Base-by-base conservation (phyloP, 2,888 invertebrate species). In the Pelosia muscerda region DNA sequence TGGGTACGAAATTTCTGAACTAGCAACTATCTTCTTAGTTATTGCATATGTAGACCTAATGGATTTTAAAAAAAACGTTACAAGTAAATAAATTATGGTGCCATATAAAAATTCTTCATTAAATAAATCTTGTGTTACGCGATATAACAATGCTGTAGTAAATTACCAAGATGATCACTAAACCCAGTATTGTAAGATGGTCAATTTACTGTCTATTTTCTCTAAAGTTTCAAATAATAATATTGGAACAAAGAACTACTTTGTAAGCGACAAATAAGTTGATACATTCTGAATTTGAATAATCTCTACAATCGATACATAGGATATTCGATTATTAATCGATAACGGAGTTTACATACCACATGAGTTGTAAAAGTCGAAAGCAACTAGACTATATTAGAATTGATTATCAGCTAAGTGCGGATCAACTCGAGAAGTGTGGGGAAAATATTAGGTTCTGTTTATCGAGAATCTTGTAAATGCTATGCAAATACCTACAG, bases 221-320 rank as follows among this genome's bases (percentile, higher is more conserved):
- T 5, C 19, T 19, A 6, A 49, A 49, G 49, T 49, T 49, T 49
- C n/a, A 9, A 49, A 8, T n/a, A 49, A n/a, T n/a, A n/a, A n/a
- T n/a, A 49, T 49, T 19, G 4, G 3, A 28, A 31, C 8, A n/a
- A 49, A 49, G 9, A 49, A 49, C n/a, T n/a, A 74, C 23, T 65
- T 69, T 56, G 1, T 42, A 66, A 76, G 54, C 68, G 58, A 59
- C 23, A 6, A 60, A 58, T 68, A 76, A 22, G 61, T 34, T 15
- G 61, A 68, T 59, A 75, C 73, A 75, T 42, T 61, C 31, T 55
- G 42, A 71, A 76, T 77, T 79, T 76, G 57, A 71, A 79, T 77
- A 79, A 71, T 76, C 64, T 66, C 25, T 25, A 25, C 13, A 31
- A 65, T 65, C 64, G 66, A 71, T 68, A 55, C 57, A 28, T 55